phyloP scores from a whole-genome alignment of 2,113 vertebrate species.

The Dendropsophus ebraccatus region DNA sequence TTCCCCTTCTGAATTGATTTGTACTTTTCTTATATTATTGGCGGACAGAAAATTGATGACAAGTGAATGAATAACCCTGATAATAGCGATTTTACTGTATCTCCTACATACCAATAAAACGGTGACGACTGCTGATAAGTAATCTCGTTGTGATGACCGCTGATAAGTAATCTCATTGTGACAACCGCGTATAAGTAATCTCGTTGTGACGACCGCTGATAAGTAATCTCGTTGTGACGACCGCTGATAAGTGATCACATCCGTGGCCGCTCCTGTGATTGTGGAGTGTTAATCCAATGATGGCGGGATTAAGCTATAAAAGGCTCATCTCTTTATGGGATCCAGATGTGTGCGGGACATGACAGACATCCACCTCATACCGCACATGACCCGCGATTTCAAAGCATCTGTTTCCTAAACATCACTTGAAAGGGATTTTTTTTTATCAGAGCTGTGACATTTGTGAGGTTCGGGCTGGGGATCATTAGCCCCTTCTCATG shows the following conservation, averaged over 20 bases:
- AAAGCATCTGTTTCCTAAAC: slow-evolving; percentile 38
- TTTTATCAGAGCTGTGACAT: slow-evolving; percentile 40
- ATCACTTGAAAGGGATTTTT: slow-evolving; percentile 47
- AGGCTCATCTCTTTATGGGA: background rate
- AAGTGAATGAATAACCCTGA: background rate
- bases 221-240: too few relatives aligned
- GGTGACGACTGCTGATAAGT: background rate
- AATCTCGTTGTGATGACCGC: background rate
- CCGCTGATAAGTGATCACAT: too few relatives aligned
- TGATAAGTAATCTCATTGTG: background rate
- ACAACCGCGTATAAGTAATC: background rate
- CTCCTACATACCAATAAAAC: background rate
- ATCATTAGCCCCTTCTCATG: slow-evolving; percentile 18
- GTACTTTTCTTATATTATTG: background rate
- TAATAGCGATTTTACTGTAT: background rate
- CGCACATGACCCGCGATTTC: background rate
- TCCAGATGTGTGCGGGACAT: slow-evolving; percentile 11
- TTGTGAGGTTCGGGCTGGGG: slow-evolving; percentile 31
- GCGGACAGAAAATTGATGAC: background rate
- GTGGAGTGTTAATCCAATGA: slow-evolving; percentile 8
- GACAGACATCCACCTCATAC: background rate
- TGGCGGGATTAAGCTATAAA: slow-evolving; percentile 1
- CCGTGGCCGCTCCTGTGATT: background rate
- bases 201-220: background rate
- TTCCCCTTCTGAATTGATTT: background rate